A percentile compares a stretch with the other conserved stretches of the same genome.
Conservation (phyloP, 2,888 invertebrate genomes). For the Calameuta filiformis region DNA sequence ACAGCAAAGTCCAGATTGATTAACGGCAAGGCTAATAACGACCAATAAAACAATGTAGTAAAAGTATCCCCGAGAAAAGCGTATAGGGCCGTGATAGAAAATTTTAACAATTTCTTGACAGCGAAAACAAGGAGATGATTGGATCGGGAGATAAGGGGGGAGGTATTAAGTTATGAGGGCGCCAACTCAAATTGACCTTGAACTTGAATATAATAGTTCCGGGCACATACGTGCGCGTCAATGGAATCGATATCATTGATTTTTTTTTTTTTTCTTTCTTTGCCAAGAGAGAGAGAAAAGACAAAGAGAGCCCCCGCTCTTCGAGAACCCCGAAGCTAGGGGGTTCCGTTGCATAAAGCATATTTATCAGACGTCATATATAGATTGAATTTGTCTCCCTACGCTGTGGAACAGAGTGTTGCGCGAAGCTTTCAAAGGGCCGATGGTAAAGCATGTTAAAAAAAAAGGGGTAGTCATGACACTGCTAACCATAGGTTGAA, state of each 20-base stretch:
- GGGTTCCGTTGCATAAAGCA: slow-evolving; percentile 32
- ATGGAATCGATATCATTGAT: slow-evolving; percentile 44
- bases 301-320: slow-evolving; percentile 44
- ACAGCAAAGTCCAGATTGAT: not conserved
- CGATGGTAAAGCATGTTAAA: not conserved
- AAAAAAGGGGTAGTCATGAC: not conserved
- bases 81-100: not conserved
- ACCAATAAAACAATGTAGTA: not conserved
- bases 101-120: not conserved
- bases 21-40: not conserved
- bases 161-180: not conserved
- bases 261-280: slow-evolving; percentile 29
- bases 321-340: slow-evolving; percentile 51
- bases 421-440: not conserved
- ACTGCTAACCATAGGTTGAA: not conserved
- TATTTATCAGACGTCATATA: slow-evolving; percentile 16
- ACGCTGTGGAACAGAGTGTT: not conserved
- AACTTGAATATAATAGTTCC: slow-evolving; percentile 28
- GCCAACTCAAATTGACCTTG: slow-evolving; percentile 25
- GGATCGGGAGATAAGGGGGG: not conserved
- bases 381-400: slow-evolving; percentile 23
- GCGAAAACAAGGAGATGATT: not conserved
- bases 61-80: not conserved
- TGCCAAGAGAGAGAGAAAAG: slow-evolving; percentile 27
- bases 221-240: slow-evolving; percentile 25